These are phyloP conservation scores for Pyrgus malvae DNA, from an alignment of 2,888 invertebrate species.

Conservation along the genomic window DNA sequence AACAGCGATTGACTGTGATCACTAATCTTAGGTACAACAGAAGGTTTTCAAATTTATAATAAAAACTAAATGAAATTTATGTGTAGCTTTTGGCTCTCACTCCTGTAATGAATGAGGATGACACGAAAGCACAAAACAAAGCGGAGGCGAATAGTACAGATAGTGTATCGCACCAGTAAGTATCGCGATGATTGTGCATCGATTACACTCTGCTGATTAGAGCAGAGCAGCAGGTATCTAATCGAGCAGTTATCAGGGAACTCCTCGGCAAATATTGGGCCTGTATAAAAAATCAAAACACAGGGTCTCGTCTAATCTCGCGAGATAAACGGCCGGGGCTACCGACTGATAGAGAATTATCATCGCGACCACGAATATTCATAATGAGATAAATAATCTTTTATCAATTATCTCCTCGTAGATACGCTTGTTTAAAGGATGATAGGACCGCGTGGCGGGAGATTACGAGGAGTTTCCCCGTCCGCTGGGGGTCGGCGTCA, in stretches of 20 bases:
- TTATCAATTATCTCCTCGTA: conserved; percentile 80
- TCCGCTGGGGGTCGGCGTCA: background rate
- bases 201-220: conserved; percentile 48
- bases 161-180: conserved; percentile 25
- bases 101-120: conserved; percentile 31
- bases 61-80: no score
- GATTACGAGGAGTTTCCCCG: conserved; percentile 69
- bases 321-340: conserved; percentile 78
- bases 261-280: conserved; percentile 80
- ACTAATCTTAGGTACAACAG: no score
- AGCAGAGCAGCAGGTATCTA: conserved; percentile 62
- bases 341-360: conserved; percentile 81
- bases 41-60: no score
- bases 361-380: conserved; percentile 77
- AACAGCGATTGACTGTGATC: no score
- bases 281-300: conserved; percentile 79
- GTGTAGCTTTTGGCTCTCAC: no score
- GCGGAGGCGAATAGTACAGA: conserved; percentile 31
- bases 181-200: conserved; percentile 46
- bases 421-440: conserved; percentile 80
- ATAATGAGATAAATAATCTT: conserved; percentile 82
- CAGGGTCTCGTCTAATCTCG: conserved; percentile 80
- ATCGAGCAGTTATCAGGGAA: conserved; percentile 77
- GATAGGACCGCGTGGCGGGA: conserved; percentile 67
- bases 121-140: conserved; percentile 21